Evolutionary conservation across 2,797 vertebrate genomes (phyloP), one percentile per base, ranked within the genome.

Genomic region (Gymnodraco acuticeps): DNA sequence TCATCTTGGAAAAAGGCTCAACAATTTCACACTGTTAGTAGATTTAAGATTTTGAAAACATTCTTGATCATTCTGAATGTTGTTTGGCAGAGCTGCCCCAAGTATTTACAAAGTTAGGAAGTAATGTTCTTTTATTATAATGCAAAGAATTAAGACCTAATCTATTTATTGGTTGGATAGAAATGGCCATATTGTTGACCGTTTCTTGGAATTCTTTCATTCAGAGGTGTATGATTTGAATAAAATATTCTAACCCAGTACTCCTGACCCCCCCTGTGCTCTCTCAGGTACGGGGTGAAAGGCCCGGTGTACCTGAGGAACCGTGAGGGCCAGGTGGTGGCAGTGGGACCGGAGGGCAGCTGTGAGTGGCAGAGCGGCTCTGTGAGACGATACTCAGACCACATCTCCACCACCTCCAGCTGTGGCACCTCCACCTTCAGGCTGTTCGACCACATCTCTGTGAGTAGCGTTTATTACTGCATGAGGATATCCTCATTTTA

Each of bases 301-400:
- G 97, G 95, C 46, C 95, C 97, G 0, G 96, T 96, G n/a, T 98
- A 98, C 10, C 42, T 99, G 86, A 98, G 91, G 92, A 97, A 96
- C 67, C 95, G 95, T 15, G 97, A 98, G 15, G 96, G 95, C 3
- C 90, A 95, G 81, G 98, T 99, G 81, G 84, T 97, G 64, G 81
- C 92, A 0, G 92, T 89, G 0, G 83, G 61, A 0, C 73, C 53
- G 16, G 92, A 95, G 0, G 89, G 93, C 46, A 47, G 10, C 65
- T 96, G 94, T 0, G 93, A 95, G 77, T 99, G 98, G 98, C 95
- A 94, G 65, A 93, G 94, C 33, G 98, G 98, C 33, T 93, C 94
- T 0, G 87, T 98, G 33, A 94, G 93, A 5, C 93, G 93, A 9
- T 91, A 88, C 68, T 79, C 94, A 3, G 94, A 95, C 83, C 93